Percentiles rank a stretch among this genome's conserved stretches.
Evolutionary conservation across 2,888 invertebrate genomes (phyloP).

Genomic region (Choristoneura rosaceana): DNA sequence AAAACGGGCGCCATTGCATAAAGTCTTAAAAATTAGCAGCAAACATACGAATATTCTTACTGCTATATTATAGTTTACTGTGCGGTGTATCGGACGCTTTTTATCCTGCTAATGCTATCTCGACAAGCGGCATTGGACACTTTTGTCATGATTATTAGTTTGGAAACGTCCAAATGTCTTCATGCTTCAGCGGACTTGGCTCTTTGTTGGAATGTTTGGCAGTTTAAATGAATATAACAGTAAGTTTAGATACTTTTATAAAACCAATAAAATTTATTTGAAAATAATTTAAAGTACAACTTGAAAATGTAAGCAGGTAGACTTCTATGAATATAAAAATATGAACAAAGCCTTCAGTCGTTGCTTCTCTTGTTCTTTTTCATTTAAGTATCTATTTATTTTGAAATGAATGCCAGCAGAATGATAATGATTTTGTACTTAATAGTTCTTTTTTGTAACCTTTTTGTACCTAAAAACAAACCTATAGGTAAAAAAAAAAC

Average conservation of each 20-base stretch:
- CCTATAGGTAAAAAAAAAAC: too few species aligned
- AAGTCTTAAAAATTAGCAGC: neutral
- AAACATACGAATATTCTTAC: neutral
- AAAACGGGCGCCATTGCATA: too few species aligned
- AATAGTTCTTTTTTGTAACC: too few species aligned
- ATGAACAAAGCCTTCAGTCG: too few species aligned
- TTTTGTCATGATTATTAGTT: conserved; percentile 69
- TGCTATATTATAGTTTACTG: conserved; percentile 9
- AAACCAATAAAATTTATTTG: neutral
- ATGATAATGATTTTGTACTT: too few species aligned
- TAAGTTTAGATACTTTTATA: neutral
- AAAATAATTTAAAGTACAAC: neutral
- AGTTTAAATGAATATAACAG: conserved; percentile 13
- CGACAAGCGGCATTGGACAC: conserved; percentile 64
- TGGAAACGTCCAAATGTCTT: conserved; percentile 44
- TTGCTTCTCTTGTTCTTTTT: neutral
- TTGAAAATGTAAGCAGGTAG: neutral
- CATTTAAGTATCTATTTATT: too few species aligned
- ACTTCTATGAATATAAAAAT: neutral
- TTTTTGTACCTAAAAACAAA: too few species aligned
- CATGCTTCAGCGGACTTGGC: conserved; percentile 23
- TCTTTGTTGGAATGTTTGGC: conserved; percentile 24
- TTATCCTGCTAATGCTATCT: conserved; percentile 68
- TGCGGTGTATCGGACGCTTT: conserved; percentile 56
- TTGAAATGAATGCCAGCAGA: too few species aligned